Evolutionary conservation across 2,797 vertebrate genomes (phyloP), one percentile per base, ranked within the genome.

Genomic region (Parauchenoglanis ngamensis): DNA sequence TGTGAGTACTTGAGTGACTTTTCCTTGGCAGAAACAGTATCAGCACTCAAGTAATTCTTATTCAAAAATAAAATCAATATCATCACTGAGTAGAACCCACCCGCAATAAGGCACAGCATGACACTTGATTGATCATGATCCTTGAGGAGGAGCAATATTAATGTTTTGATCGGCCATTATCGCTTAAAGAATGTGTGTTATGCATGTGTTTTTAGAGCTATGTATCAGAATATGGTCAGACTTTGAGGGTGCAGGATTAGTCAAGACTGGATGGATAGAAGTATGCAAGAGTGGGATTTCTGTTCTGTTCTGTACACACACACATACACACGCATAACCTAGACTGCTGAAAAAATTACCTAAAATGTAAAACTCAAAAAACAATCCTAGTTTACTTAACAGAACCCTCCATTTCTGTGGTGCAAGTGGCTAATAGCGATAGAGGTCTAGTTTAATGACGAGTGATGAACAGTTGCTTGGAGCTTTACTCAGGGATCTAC

Each of bases 391-490:
- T 80, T 61, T 61, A 57, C 7, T 80, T 46, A 59, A 11, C n/a
- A 17, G 82, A 84, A 84, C 2, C 63, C 19, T 35, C 13, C 28
- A 28, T 23, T 8, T 52, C 21, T 35, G 23, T 31, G 17, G 21
- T 83, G 67, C 10, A 52, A 57, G 40, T 31, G 40, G 54, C 40
- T 83, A 46, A 28, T 7, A 10, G 6, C 79, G 75, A 49, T n/a
- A 35, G 52, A 65, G 78, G 17, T 40, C 84, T 76, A 77, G 35
- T 88, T 76, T 77, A 83, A 83, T n/a, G 35, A 2, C 59, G 54
- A 76, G 25, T 85, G 76, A 88, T 59, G 76, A 86, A 82, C 89
- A 88, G 56, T 86, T 90, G 90, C 19, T 67, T 40, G 52, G 72
- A 75, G 72, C 68, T 65, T 90, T 81, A 87, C 86, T 86, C 52